phyloP scores from a whole-genome alignment of 2,888 invertebrate genomes.

The Lottia scabra region DNA sequence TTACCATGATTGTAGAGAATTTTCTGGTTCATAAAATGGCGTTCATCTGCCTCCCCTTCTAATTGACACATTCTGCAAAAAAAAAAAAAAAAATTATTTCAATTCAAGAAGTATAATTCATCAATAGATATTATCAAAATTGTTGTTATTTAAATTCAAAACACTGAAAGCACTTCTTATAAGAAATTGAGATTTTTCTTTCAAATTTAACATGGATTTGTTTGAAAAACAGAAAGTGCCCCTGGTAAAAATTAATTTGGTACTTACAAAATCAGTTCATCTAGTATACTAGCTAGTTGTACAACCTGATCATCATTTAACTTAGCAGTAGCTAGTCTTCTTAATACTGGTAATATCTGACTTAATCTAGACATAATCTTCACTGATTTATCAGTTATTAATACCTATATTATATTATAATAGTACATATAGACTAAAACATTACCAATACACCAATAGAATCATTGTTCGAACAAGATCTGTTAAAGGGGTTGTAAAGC shows the following conservation, averaged over 20 bases:
- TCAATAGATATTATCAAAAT: too few species aligned
- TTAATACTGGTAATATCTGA: conserved; percentile 45
- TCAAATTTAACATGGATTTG: too few species aligned
- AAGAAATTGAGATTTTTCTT: too few species aligned
- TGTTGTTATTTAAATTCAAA: too few species aligned
- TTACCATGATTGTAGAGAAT: conserved; percentile 61
- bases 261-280: conserved; percentile 42
- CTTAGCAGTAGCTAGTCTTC: conserved; percentile 51
- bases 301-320: conserved; percentile 49
- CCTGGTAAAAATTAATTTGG: neutral
- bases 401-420: conserved; percentile 46
- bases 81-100: too few species aligned
- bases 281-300: conserved; percentile 46
- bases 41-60: conserved; percentile 52
- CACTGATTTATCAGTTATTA: conserved; percentile 58
- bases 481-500: too few species aligned
- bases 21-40: conserved; percentile 60
- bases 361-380: conserved; percentile 44
- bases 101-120: too few species aligned
- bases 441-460: too few species aligned
- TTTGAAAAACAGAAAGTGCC: too few species aligned
- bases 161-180: too few species aligned
- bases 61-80: conserved; percentile 58
- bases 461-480: too few species aligned
- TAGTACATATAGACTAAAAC: too few species aligned